Base-by-base conservation (phyloP, 2,797 vertebrate species). In the Sitta carolinensis region DNA sequence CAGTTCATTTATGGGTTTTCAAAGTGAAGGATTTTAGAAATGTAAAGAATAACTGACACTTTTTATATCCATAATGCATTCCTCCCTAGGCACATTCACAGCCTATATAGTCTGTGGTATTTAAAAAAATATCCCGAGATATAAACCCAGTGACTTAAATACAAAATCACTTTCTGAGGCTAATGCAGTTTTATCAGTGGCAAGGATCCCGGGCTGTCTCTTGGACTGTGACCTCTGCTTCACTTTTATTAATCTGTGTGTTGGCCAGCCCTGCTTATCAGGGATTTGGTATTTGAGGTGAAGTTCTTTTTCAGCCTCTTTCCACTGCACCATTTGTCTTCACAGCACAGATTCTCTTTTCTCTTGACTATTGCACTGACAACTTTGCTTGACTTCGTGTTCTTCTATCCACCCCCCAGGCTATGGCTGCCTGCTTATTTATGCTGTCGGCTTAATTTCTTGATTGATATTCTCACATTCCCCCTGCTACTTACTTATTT, bases 391-490 rank as follows among this genome's bases (percentile, higher is more conserved):
- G 87, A 85, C 85, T 96, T 78, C 52, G 22, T 93, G 87, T 83
- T 94, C 84, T 69, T 25, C 93, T 36, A 34, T 95, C 95, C 92
- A 81, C 69, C 94, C 95, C 92, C 90, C 63, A 69, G 94, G 95
- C 95, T 97, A 96, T 19, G 85, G 87, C 94, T 95, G 93, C 90
- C 95, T 97, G 92, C 92, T 95, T 97, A 96, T 96, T 97, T 96
- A 96, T 96, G 96, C 94, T 96, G 94, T 92, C 88, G 81, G 93
- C 96, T 97, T 97, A 97, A 97, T 97, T 97, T 92, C 96, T 90
- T 96, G 95, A 96, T 96, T 96, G 95, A 96, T 97, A 96, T 95
- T 89, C 91, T 96, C 94, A 90, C 93, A 90, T 96, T 96, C 95
- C 96, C 96, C 82, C 47, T 93, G 94, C 95, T 97, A 67, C 87